phyloP scores from a whole-genome alignment of 2,113 vertebrate genomes.

The Gopherus flavomarginatus region DNA sequence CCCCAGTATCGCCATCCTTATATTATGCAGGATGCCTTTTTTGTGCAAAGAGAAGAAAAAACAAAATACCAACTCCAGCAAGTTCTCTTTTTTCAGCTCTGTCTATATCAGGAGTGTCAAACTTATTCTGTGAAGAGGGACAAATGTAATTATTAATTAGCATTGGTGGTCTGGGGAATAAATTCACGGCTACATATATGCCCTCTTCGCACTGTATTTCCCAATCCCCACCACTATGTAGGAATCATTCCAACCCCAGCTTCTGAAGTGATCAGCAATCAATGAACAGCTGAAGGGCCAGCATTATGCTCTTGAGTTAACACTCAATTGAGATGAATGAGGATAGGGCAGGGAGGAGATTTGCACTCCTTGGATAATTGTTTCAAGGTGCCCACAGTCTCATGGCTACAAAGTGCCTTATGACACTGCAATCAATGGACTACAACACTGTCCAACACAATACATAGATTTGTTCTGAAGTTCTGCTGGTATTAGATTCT shows the following conservation, averaged over 20 bases:
- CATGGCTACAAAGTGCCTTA: neutral
- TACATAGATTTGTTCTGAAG: neutral
- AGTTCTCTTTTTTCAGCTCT: slow-evolving; percentile 1
- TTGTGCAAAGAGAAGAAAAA: neutral
- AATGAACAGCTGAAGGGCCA: neutral
- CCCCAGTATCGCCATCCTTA: neutral
- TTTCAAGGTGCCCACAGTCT: neutral
- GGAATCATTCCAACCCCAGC: neutral
- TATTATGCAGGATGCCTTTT: neutral
- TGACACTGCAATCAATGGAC: neutral
- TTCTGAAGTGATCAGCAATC: neutral
- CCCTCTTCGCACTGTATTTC: neutral
- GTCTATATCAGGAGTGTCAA: neutral
- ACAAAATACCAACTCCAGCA: neutral
- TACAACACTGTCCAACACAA: neutral
- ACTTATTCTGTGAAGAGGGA: neutral
- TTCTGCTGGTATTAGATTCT: slow-evolving; percentile 15
- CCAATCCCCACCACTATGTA: neutral
- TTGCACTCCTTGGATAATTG: neutral
- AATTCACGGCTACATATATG: neutral
- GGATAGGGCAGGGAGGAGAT: neutral
- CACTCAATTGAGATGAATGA: neutral
- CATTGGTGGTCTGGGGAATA: accelerated
- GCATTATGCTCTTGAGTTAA: neutral
- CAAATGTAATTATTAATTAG: neutral